Evolutionary conservation across 2,888 invertebrate species (phyloP).

Genomic region (Hedya salicella): DNA sequence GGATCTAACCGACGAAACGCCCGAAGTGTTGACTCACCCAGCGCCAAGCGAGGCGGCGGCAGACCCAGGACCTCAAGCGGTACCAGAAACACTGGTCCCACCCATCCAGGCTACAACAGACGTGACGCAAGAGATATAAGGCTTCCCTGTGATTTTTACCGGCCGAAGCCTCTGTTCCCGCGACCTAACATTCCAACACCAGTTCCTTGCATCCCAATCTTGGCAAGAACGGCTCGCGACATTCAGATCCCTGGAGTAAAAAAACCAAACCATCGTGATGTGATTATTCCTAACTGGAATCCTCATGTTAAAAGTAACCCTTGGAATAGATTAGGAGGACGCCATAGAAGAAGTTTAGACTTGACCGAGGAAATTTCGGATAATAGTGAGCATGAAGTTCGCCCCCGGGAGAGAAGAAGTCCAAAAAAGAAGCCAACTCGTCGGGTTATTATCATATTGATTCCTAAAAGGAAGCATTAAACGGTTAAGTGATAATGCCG

Average conservation of each 20-base stretch:
- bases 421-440: constrained; percentile 17
- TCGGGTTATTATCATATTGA: constrained; percentile 12
- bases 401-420: constrained; percentile 12
- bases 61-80: background rate
- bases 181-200: constrained; percentile 31
- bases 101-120: constrained; percentile 36
- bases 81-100: constrained; percentile 18
- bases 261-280: constrained; percentile 55
- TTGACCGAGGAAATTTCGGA: constrained; percentile 10
- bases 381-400: background rate
- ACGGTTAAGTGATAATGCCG: constrained; percentile 9
- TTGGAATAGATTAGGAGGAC: constrained; percentile 53
- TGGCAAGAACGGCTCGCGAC: constrained; percentile 47
- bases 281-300: constrained; percentile 61
- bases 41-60: background rate
- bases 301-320: constrained; percentile 57
- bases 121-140: constrained; percentile 44
- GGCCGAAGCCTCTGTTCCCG: constrained; percentile 43
- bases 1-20: constrained; percentile 35
- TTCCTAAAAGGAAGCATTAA: constrained; percentile 25
- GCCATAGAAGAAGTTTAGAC: constrained; percentile 45
- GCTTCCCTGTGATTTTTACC: constrained; percentile 25
- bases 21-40: constrained; percentile 56
- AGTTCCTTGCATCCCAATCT: constrained; percentile 42
- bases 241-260: constrained; percentile 49